Base-by-base conservation (phyloP, 2,888 invertebrate species). In the Podotricha telesiphe region DNA sequence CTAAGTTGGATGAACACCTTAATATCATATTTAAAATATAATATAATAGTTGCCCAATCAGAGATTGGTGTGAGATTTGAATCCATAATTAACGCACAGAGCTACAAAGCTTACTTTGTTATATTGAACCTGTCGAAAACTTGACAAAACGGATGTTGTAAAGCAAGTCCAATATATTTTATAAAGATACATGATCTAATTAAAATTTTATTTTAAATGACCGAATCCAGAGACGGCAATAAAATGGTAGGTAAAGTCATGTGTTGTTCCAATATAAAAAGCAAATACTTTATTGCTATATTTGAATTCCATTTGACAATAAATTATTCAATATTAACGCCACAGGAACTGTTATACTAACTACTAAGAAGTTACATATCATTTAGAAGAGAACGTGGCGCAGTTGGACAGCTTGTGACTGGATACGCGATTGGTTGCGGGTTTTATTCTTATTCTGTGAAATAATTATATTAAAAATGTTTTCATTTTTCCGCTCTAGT, bases 121-220 rank as follows among this genome's bases (percentile, higher is more conserved):
- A 17, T 22, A 70, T 65, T 67, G 69, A 69, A 69, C 63, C 47
- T 68, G 64, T 65, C 56, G 22, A 74, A 68, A 64, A 61, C 37
- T n/a, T 28, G 48, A 61, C 47, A 15, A 15, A 15, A 50, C 19
- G 13, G 19, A 51, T n/a, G 42, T 58, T 56, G 65, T 69, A 72
- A 68, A 70, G 67, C 55, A 68, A 58, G 56, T 48, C 64, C 73
- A 71, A 75, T 75, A 73, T 73, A 73, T 73, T 70, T 73, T 75
- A 75, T 72, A 75, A 76, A 71, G 64, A 67, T 66, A 73, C 74
- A 70, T 71, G 74, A 74, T 71, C 73, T 77, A 76, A 79, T 79
- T 78, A 77, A 78, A 76, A 76, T 75, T 77, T 74, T 65, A 75
- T 74, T 76, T 66, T 61, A 55, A 74, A 75, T 73, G 69, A 70